Conservation (phyloP, 2,888 invertebrate species). For the Adelognathus sp. region DNA sequence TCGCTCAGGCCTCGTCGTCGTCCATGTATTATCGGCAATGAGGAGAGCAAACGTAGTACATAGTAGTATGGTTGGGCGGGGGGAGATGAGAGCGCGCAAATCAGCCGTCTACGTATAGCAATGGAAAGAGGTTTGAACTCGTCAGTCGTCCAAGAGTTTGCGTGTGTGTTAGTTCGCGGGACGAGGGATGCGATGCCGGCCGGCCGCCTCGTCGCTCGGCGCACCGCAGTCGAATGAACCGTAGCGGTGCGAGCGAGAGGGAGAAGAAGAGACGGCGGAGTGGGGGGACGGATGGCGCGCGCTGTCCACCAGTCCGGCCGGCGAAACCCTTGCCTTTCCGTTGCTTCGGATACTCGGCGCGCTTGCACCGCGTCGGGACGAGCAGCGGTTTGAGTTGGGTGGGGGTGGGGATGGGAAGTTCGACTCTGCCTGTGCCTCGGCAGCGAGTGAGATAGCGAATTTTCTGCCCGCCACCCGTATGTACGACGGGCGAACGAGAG, state of each 20-base stretch:
- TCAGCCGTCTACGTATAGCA: background rate
- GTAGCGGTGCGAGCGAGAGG: constrained; percentile 37
- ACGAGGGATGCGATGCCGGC: constrained; percentile 19
- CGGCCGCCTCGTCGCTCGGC: constrained; percentile 37
- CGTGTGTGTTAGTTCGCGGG: constrained; percentile 33
- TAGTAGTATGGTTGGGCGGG: no score
- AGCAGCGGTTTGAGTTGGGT: no score
- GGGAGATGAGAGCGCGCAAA: background rate
- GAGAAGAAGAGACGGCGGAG: constrained; percentile 1
- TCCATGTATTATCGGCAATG: constrained; percentile 49
- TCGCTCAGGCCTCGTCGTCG: constrained; percentile 29
- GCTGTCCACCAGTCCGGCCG: constrained; percentile 46
- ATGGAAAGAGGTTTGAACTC: constrained; percentile 20
- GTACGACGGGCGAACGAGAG: constrained; percentile 63
- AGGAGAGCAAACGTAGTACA: background rate
- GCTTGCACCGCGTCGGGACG: constrained; percentile 30
- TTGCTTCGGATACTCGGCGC: constrained; percentile 30
- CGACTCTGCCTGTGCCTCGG: background rate
- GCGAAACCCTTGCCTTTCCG: constrained; percentile 61
- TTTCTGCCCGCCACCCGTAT: constrained; percentile 47
- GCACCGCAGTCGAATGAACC: constrained; percentile 62
- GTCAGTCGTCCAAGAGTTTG: constrained; percentile 50
- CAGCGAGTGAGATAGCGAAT: constrained; percentile 42
- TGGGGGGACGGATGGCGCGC: constrained; percentile 66
- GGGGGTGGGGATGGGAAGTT: constrained; percentile 50